A percentile compares a stretch with the other conserved stretches of the same genome.
These are phyloP conservation scores for Pipra filicauda DNA, from an alignment of 2,113 vertebrate genomes.

Conservation along the genomic window DNA sequence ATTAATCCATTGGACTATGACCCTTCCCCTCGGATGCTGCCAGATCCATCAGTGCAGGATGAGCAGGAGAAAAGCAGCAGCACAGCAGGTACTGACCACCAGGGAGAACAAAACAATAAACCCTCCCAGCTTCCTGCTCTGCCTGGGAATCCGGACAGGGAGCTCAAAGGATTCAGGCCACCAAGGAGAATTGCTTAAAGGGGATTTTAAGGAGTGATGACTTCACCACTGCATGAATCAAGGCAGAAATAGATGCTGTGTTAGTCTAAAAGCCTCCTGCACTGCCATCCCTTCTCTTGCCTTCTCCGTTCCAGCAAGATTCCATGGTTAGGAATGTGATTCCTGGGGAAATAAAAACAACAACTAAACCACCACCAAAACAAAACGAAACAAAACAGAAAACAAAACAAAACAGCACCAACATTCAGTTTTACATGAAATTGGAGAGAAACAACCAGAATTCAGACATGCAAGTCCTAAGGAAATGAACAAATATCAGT, in stretches of 20 bases:
- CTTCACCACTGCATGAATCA: background rate
- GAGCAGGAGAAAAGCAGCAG: background rate
- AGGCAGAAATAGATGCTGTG: background rate
- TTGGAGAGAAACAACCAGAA: background rate
- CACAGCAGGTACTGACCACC: background rate
- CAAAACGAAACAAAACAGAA: background rate
- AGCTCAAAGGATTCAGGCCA: background rate
- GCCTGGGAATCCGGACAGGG: background rate
- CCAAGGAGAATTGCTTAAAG: background rate
- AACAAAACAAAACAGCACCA: background rate
- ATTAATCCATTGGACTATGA: constrained; percentile 51
- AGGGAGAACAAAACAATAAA: background rate
- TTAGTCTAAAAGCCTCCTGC: background rate
- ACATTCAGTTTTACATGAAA: background rate
- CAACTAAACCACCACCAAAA: rapidly evolving
- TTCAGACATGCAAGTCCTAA: background rate
- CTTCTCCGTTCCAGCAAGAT: background rate
- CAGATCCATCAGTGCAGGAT: background rate
- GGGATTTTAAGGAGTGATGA: background rate
- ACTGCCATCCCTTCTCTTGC: background rate
- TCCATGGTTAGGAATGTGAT: background rate
- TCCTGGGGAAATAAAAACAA: background rate
- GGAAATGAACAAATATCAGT: background rate
- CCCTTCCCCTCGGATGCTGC: background rate
- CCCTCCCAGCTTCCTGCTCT: background rate